phyloP scores from a whole-genome alignment of 2,797 vertebrate genomes.

The Chrysocyon brachyurus region DNA sequence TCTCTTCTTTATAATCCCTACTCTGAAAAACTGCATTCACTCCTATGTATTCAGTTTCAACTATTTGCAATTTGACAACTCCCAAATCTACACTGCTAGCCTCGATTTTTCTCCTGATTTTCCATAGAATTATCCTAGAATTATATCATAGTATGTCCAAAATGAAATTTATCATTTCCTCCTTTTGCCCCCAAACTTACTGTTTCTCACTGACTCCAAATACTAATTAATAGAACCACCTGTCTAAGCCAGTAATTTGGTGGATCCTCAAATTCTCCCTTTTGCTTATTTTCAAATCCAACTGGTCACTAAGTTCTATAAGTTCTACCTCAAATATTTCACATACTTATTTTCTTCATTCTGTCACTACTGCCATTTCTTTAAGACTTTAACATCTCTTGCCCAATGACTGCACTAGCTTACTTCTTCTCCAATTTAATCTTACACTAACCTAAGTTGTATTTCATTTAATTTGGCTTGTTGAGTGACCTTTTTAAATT shows the following conservation, averaged over 20 bases:
- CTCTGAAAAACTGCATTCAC: not conserved
- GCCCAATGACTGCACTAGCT: not conserved
- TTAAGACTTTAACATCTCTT: not conserved
- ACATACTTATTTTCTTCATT: not conserved
- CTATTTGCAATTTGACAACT: not conserved
- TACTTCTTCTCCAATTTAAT: not conserved
- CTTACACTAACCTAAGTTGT: not conserved
- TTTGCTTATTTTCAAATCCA: not conserved
- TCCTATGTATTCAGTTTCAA: not conserved
- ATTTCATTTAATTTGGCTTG: not conserved
- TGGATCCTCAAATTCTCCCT: not conserved
- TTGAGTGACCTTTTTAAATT: not conserved
- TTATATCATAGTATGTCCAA: not conserved
- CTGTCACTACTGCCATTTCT: not conserved
- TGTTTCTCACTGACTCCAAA: not conserved
- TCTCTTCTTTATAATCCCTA: not conserved
- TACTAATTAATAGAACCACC: not conserved
- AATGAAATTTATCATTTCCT: not conserved
- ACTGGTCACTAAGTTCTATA: not conserved
- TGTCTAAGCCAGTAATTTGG: not conserved
- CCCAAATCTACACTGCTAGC: not conserved
- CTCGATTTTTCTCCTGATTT: not conserved
- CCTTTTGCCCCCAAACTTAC: not conserved
- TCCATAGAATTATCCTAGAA: not conserved
- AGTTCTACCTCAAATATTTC: not conserved